phyloP scores from a whole-genome alignment of 2,888 invertebrate species.

The Chrysina gloriosa region DNA sequence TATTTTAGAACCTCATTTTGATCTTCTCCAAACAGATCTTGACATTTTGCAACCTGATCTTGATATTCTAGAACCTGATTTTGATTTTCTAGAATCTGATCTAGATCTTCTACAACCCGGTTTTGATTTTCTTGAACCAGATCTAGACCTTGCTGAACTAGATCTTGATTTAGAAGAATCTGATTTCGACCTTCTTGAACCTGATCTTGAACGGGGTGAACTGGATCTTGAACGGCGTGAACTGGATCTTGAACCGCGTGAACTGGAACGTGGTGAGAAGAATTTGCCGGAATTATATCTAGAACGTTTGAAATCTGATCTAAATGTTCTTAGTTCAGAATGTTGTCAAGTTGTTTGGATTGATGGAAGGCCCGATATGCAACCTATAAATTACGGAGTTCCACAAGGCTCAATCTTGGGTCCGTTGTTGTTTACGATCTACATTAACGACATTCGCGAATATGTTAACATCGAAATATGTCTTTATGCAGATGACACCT shows the following conservation, averaged over 20 bases:
- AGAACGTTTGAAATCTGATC: slow-evolving; percentile 54
- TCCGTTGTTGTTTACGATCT: no score
- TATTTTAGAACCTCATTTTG: slow-evolving; percentile 43
- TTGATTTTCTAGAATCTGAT: slow-evolving; percentile 53
- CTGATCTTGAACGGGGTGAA: slow-evolving; percentile 48
- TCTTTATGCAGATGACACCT: no score
- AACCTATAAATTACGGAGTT: no score
- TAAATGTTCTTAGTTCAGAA: slow-evolving; percentile 55
- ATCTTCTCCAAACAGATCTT: slow-evolving; percentile 50
- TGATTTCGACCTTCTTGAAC: slow-evolving; percentile 57
- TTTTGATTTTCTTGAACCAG: slow-evolving; percentile 55
- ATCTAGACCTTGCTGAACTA: slow-evolving; percentile 52
- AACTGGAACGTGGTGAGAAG: slow-evolving; percentile 53
- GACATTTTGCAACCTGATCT: slow-evolving; percentile 54
- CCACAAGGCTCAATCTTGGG: no score
- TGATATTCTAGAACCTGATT: slow-evolving; percentile 53
- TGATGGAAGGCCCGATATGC: no score
- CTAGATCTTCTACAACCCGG: slow-evolving; percentile 58
- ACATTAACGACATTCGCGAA: no score
- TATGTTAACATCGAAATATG: no score
- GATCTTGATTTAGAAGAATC: slow-evolving; percentile 53
- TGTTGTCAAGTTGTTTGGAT: no score
- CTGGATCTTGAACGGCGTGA: slow-evolving; percentile 47
- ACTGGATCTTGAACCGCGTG: slow-evolving; percentile 47
- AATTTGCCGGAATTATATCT: slow-evolving; percentile 49